Base-by-base conservation (phyloP, 35 echinoderm and acorn worm genomes). In the Apostichopus japonicus region DNA sequence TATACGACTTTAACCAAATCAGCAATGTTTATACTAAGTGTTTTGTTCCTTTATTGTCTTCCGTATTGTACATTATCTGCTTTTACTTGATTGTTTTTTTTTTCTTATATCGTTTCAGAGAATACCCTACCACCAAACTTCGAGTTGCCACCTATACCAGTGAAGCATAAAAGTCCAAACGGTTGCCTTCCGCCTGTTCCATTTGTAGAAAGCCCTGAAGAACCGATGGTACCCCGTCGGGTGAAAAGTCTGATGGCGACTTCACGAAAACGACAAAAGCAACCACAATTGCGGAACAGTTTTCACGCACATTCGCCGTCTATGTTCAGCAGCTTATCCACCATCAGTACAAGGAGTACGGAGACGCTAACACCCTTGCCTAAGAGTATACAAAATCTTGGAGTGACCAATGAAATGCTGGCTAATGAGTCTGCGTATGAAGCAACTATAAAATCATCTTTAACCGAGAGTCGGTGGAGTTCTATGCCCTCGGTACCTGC, bases 381-480 rank as follows among this genome's bases (percentile, higher is more conserved):
- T 0, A 91, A 91, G 76, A 91, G 90, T 67, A 91, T 91, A 53
- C 72, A 91, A 53, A 78, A 77, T 53, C 90, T 91, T 3, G 90
- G 90, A 6, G 54, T 91, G 6, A 91, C 90, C 72, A 91, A 91
- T 79, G 90, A 91, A 79, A 91, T 91, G 90, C 52, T 91, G 58
- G 71, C 90, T 9, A 77, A 16, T 79, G 90, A 91, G 6, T 78
- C 71, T 79, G 55, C 71, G 6, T 91, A 91, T 65, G 90, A 91
- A 19, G 65, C 86, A 53, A 89, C 86, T 22, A 89, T 89, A 24
- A 89, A 67, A 72, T 89, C 86, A 72, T 63, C 62, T 6, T 53
- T 91, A 8, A 59, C 33, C 5, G 90, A 91, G n/a, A 78, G 72
- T 23, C 78, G 76, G 17, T 91, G 90, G 90, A 17, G 51, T 55